Evolutionary conservation across 2,888 invertebrate species (phyloP).

Genomic region (Hoplodrina blanda): DNA sequence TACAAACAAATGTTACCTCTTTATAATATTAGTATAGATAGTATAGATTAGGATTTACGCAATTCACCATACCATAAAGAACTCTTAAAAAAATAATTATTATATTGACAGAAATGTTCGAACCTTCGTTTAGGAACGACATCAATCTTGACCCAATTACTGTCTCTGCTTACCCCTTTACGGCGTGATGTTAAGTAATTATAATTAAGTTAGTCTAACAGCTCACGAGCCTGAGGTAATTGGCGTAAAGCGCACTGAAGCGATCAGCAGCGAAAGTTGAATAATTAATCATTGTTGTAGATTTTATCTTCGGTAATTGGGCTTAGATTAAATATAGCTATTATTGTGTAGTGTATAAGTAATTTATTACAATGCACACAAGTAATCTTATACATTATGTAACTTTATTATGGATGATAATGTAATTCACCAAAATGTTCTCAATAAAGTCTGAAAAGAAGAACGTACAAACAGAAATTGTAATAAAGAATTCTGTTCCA

Average conservation of each 20-base stretch:
- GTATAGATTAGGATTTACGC: too few species aligned
- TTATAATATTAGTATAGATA: too few species aligned
- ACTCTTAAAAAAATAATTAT: too few species aligned
- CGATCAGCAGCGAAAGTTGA: conserved; percentile 51
- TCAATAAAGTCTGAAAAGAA: background rate
- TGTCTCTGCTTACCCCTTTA: conserved; percentile 1
- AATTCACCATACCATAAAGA: too few species aligned
- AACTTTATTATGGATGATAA: background rate
- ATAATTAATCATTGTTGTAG: conserved; percentile 58
- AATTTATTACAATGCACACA: background rate
- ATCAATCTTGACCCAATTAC: conserved; percentile 23
- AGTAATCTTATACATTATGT: background rate
- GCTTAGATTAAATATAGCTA: conserved; percentile 17
- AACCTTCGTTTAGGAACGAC: too few species aligned
- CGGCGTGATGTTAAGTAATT: conserved; percentile 1
- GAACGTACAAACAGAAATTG: too few species aligned
- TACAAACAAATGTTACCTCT: too few species aligned
- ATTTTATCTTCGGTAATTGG: conserved; percentile 50
- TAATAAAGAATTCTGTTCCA: too few species aligned
- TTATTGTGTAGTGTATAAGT: background rate
- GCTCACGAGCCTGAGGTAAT: conserved; percentile 33
- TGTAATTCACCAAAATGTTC: background rate
- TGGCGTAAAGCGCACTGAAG: conserved; percentile 49
- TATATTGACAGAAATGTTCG: too few species aligned
- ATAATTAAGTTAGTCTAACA: conserved; percentile 20